phyloP scores from a whole-genome alignment of 2,797 vertebrate species.

The Myotis vivesi region DNA sequence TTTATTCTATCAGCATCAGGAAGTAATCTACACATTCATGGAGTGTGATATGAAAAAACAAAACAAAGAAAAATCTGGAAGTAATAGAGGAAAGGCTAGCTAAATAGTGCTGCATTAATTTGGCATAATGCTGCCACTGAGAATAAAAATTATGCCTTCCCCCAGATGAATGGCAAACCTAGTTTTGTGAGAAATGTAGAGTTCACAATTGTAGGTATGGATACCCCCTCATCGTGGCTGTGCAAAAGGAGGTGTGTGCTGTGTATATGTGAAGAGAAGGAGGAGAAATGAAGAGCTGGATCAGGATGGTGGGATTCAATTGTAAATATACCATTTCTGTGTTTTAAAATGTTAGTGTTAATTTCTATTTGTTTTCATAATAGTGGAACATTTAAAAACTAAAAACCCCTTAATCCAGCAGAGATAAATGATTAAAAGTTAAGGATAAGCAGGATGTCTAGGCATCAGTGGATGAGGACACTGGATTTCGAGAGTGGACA shows the following conservation, averaged over 20 bases:
- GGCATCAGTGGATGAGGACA: background rate
- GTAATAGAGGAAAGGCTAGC: background rate
- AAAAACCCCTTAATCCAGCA: background rate
- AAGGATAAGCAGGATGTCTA: background rate
- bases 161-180: background rate
- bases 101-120: background rate
- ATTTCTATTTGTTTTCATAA: background rate
- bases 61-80: conserved; percentile 7
- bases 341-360: background rate
- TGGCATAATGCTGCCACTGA: background rate
- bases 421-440: background rate
- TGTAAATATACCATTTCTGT: background rate
- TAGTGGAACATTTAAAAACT: background rate
- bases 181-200: background rate
- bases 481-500: background rate
- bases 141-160: conserved; percentile 1
- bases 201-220: background rate
- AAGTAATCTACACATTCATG: background rate
- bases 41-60: background rate
- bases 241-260: background rate
- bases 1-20: background rate
- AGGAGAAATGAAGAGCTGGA: background rate
- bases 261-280: background rate
- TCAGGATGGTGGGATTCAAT: background rate
- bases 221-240: background rate